Evolutionary conservation across 2,797 vertebrate species (phyloP).

Genomic region (Chromobotia macracanthus): DNA sequence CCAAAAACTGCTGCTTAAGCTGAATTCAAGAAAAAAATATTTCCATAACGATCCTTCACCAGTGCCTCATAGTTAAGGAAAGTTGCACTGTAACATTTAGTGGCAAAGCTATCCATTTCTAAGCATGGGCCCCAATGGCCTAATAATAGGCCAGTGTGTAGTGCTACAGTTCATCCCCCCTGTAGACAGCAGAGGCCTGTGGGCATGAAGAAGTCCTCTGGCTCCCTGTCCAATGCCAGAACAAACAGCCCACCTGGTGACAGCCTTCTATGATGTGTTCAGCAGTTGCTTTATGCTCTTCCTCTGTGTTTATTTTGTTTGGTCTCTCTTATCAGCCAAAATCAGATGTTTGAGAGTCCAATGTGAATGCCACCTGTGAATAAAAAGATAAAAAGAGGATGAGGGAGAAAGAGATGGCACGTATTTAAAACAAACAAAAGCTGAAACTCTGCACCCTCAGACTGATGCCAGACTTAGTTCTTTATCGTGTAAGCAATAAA

Average conservation of each 20-base stretch:
- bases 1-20: constrained; percentile 64
- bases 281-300: constrained; percentile 67
- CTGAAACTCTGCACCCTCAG: constrained; percentile 41
- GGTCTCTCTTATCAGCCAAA: constrained; percentile 46
- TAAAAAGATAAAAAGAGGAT: constrained; percentile 52
- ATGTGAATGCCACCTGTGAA: constrained; percentile 78
- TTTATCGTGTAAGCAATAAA: constrained; percentile 46
- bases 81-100: constrained; percentile 61
- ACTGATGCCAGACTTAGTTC: not conserved
- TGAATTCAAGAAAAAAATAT: constrained; percentile 38
- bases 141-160: constrained; percentile 70
- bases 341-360: constrained; percentile 68
- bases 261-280: constrained; percentile 71
- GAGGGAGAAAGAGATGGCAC: constrained; percentile 54
- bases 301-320: constrained; percentile 53
- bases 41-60: constrained; percentile 59
- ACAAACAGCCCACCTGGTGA: constrained; percentile 61
- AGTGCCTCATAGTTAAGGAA: constrained; percentile 55
- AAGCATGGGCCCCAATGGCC: constrained; percentile 67
- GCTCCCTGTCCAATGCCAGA: constrained; percentile 51
- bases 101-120: constrained; percentile 68
- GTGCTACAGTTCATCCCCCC: constrained; percentile 69
- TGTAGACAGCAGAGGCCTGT: constrained; percentile 61
- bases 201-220: constrained; percentile 57
- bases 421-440: constrained; percentile 51